Base-by-base conservation (phyloP, 2,888 invertebrate species). In the Microdon myrmicae region DNA sequence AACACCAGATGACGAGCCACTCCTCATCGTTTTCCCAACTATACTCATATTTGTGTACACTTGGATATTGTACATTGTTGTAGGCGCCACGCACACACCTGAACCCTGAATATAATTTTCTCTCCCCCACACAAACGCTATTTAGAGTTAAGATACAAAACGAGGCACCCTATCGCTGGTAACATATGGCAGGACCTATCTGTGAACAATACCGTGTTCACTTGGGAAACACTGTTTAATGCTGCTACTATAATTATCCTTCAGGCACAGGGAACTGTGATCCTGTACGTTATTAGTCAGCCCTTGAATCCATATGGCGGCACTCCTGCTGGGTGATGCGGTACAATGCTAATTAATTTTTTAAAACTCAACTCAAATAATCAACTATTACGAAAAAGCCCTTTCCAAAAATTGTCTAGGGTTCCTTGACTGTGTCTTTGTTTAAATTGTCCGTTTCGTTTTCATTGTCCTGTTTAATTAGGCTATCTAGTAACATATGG, bases 331-430 rank as follows among this genome's bases (percentile, higher is more conserved):
- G 64, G 13, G 64, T 58, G 41, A 51, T 31, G 51, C 56, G 45
- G 51, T 41, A 28, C 58, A 64, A 64, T 58, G 58, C 64, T 58
- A 64, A 64, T 64, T 64, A 64, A 64, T 64, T 64, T 64, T 58
- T 58, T 20, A 14, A 37, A 51, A 58, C n/a, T n/a, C n/a, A n/a
- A 58, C 51, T 43, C 10, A 64, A 64, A 64, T 64, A 58, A 64
- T 64, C 58, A 64, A 53, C 51, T 41, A 64, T 51, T 58, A 51
- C 51, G 55, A 58, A 51, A 26, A n/a, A n/a, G n/a, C n/a, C n/a
- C n/a, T n/a, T n/a, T n/a, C n/a, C n/a, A n/a, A n/a, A n/a, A n/a
- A n/a, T n/a, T n/a, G n/a, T n/a, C n/a, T n/a, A n/a, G n/a, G 22
- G 8, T 22, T 22, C 22, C 22, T 8, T 22, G 5, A 22, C 22